These are phyloP conservation scores for Athene cunicularia DNA, from an alignment of 2,113 vertebrate species.

Conservation along the genomic window DNA sequence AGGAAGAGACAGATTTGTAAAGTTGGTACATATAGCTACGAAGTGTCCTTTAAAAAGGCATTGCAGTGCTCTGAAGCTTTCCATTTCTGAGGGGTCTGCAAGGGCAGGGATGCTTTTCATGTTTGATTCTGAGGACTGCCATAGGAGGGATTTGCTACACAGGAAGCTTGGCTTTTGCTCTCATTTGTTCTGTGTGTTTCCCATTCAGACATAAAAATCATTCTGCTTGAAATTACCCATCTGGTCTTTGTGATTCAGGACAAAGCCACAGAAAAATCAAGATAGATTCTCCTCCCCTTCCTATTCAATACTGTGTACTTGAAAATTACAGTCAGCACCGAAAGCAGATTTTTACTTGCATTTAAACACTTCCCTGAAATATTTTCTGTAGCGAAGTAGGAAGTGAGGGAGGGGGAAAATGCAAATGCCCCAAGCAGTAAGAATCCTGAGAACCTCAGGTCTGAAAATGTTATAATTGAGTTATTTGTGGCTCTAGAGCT, in stretches of 20 bases:
- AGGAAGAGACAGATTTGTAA: background rate
- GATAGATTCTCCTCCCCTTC: background rate
- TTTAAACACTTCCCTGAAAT: background rate
- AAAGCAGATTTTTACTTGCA: background rate
- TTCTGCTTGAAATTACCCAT: slow-evolving; percentile 36
- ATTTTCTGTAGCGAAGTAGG: background rate
- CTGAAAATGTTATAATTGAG: background rate
- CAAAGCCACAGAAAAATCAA: background rate
- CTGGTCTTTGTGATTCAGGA: slow-evolving; percentile 11
- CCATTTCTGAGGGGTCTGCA: background rate
- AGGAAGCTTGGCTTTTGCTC: slow-evolving; percentile 26
- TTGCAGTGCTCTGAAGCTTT: background rate
- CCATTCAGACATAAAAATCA: slow-evolving; percentile 15
- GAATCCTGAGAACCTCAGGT: background rate
- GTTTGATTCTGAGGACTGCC: background rate
- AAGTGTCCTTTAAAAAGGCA: background rate
- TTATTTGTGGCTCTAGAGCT: background rate
- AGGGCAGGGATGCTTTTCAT: background rate
- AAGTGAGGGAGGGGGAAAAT: background rate
- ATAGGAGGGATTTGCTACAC: background rate
- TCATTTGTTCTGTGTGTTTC: slow-evolving; percentile 11
- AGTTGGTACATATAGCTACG: background rate
- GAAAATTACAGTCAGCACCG: background rate
- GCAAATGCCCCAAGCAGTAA: background rate
- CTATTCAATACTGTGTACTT: background rate